Evolutionary conservation across 2,888 invertebrate genomes (phyloP).

Genomic region (Cheilosia scutellata): DNA sequence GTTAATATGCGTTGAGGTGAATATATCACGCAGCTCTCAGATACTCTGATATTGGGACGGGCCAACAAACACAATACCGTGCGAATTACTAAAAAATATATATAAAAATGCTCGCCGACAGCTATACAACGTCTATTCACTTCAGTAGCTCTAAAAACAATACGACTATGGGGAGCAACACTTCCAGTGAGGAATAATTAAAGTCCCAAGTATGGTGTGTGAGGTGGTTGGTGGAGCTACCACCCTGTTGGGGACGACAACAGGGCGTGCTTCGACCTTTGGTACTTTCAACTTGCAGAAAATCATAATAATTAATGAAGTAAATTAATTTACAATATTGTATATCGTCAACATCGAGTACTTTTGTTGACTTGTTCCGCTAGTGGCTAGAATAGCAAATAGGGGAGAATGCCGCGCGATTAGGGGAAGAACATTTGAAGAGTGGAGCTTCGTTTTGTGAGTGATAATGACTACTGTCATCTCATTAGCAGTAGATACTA

Average conservation of each 20-base stretch:
- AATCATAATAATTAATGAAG: constrained; percentile 41
- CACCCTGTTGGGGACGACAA: constrained; percentile 22
- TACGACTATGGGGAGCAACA: constrained; percentile 32
- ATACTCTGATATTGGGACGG: constrained; percentile 20
- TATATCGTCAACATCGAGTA: neutral
- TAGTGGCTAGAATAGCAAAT: neutral
- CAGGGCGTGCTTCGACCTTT: constrained; percentile 58
- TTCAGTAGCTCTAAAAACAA: constrained; percentile 67
- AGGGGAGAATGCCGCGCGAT: too few species aligned
- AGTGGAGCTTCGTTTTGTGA: neutral
- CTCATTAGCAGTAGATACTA: neutral
- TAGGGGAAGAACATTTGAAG: neutral
- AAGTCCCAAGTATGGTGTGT: constrained; percentile 18
- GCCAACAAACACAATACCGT: constrained; percentile 13
- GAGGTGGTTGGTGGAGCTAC: neutral
- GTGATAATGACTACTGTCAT: neutral
- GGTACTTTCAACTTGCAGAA: constrained; percentile 19
- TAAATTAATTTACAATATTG: constrained; percentile 31
- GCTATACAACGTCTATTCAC: constrained; percentile 54
- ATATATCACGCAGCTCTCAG: constrained; percentile 48
- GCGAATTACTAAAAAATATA: constrained; percentile 28
- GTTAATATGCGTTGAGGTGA: constrained; percentile 53
- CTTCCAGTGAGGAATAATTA: constrained; percentile 48
- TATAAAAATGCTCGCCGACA: neutral
- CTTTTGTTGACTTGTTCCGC: constrained; percentile 17